Conservation (phyloP, 2,888 invertebrate genomes). For the Adineta ricciae region DNA sequence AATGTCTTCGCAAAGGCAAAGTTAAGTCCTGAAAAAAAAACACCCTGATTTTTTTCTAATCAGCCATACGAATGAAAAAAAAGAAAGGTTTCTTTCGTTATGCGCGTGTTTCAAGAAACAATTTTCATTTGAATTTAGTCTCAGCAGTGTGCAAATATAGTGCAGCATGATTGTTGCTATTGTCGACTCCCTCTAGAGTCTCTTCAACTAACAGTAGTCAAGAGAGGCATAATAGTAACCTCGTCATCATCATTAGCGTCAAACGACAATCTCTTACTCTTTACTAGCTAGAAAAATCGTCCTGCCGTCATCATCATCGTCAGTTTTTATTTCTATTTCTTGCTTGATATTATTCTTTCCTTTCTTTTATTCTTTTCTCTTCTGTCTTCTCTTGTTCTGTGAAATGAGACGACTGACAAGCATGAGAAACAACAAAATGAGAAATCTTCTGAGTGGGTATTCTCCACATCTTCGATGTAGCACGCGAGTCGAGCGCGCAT, state of each 20-base stretch:
- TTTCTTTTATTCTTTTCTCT: neutral
- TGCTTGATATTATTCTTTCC: neutral
- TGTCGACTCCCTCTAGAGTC: neutral
- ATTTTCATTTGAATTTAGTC: neutral
- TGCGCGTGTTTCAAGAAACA: neutral
- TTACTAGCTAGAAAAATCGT: neutral
- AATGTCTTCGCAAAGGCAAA: neutral
- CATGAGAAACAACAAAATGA: slow-evolving; percentile 9
- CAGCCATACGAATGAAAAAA: too few species aligned
- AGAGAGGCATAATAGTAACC: neutral
- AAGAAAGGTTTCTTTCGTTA: too few species aligned
- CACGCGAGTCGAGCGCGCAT: neutral
- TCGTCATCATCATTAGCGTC: neutral
- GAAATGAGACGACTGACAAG: neutral
- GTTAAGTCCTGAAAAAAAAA: neutral
- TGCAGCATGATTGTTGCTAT: neutral
- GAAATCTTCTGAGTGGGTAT: neutral
- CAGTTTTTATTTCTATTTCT: neutral
- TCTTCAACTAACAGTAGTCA: neutral
- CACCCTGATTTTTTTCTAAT: too few species aligned
- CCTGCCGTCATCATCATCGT: neutral
- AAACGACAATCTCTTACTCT: neutral
- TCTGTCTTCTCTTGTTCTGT: neutral
- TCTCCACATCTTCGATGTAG: neutral
- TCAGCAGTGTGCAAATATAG: neutral